Conservation (phyloP, 2,797 vertebrate genomes). For the Morelia viridis region DNA sequence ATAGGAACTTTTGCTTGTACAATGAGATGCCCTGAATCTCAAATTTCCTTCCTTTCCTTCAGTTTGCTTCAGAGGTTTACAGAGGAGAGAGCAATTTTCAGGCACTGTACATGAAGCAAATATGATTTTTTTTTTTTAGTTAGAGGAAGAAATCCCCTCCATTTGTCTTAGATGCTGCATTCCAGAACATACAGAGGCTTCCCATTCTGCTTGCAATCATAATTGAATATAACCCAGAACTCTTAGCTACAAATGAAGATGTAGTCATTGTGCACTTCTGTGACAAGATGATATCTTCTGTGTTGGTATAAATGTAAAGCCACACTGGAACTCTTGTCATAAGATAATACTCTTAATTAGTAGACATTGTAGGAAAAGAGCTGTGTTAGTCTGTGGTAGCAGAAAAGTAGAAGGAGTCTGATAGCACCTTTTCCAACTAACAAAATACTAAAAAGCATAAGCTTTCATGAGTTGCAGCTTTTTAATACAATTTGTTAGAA, state of each 20-base stretch:
- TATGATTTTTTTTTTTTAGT: too few relatives aligned
- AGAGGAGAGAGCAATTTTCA: too few relatives aligned
- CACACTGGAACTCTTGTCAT: background rate
- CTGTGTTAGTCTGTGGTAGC: background rate
- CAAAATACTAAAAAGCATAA: background rate
- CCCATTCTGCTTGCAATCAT: background rate
- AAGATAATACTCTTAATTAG: background rate
- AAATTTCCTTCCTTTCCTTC: background rate
- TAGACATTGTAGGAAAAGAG: background rate
- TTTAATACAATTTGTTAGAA: background rate
- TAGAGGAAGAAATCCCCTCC: too few relatives aligned
- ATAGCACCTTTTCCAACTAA: background rate
- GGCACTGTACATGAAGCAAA: too few relatives aligned
- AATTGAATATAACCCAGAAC: background rate
- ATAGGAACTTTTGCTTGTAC: background rate
- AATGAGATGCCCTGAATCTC: background rate
- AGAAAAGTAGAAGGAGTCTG: background rate
- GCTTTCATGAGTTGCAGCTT: background rate
- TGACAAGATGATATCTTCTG: background rate
- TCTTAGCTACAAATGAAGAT: background rate
- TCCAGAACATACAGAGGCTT: background rate
- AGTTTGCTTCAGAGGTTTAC: too few relatives aligned
- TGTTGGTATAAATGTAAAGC: conserved; percentile 1
- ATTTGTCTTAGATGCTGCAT: too few relatives aligned
- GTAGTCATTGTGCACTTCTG: background rate